phyloP scores from a whole-genome alignment of 2,888 invertebrate genomes.

The Mongoloraphidia duomilia region DNA sequence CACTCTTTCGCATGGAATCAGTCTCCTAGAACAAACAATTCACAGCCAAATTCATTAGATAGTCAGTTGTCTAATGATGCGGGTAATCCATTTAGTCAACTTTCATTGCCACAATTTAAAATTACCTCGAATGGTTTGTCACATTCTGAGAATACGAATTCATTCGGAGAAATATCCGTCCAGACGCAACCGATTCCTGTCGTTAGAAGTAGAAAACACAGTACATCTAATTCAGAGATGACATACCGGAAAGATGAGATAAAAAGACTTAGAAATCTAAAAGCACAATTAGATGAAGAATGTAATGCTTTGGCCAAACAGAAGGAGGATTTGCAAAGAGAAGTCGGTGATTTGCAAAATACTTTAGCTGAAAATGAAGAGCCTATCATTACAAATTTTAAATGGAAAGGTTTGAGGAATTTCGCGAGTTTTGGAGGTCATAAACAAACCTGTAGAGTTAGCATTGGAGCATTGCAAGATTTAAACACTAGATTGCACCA shows the following conservation, averaged over 20 bases:
- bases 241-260: constrained; percentile 7
- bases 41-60: background rate
- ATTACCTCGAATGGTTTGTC: no score
- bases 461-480: constrained; percentile 19
- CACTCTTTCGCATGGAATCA: no score
- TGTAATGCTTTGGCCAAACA: constrained; percentile 27
- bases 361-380: constrained; percentile 14
- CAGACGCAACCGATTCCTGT: constrained; percentile 1
- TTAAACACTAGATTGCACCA: constrained; percentile 26
- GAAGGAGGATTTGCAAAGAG: constrained; percentile 31
- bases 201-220: constrained; percentile 3
- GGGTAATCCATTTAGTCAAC: no score
- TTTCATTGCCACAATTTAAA: no score
- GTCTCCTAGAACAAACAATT: no score
- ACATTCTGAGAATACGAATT: no score
- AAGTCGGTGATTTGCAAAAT: constrained; percentile 30
- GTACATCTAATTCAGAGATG: background rate
- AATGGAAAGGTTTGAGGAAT: constrained; percentile 5
- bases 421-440: background rate
- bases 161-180: background rate
- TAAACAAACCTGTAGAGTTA: constrained; percentile 5
- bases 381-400: background rate
- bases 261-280: constrained; percentile 6
- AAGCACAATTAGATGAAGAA: constrained; percentile 26
- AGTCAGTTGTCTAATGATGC: background rate